Percentiles rank a stretch among this genome's conserved stretches.
These are phyloP conservation scores for Macaca nemestrina DNA, from an alignment of 2,113 vertebrate species.

Conservation along the genomic window DNA sequence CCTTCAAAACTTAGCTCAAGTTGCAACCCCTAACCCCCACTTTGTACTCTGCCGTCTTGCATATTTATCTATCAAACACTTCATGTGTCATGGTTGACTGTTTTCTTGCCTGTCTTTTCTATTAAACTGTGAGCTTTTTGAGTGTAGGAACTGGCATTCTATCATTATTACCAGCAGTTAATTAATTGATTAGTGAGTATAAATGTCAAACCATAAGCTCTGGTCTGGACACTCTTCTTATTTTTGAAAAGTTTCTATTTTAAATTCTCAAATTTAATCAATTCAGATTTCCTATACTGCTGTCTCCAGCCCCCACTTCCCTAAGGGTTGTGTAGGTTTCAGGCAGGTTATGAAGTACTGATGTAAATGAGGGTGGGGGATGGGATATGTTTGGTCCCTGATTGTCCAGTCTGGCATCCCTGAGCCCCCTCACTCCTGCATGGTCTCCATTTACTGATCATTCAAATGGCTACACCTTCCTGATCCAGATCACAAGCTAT, in stretches of 20 bases:
- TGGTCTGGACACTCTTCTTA: not conserved
- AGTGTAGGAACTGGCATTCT: not conserved
- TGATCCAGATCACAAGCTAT: not conserved
- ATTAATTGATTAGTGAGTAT: not conserved
- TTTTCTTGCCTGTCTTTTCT: not conserved
- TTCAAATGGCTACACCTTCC: not conserved
- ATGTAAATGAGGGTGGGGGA: not conserved
- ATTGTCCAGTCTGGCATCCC: not conserved
- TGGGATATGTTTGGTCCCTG: not conserved
- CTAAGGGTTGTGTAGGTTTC: not conserved
- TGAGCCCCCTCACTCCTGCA: not conserved
- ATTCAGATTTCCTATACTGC: not conserved
- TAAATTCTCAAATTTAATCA: not conserved
- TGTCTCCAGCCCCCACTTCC: accelerated
- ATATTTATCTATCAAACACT: not conserved
- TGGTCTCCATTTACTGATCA: not conserved
- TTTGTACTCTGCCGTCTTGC: not conserved
- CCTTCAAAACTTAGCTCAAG: slow-evolving; percentile 6
- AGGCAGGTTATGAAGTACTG: not conserved
- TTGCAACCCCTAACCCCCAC: not conserved
- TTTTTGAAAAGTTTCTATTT: slow-evolving; percentile 27
- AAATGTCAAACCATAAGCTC: not conserved
- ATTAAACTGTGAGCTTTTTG: not conserved
- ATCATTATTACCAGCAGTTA: not conserved
- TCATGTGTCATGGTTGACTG: not conserved